These are phyloP conservation scores for Toxotes chatareus DNA, from an alignment of 2,113 vertebrate species.

Conservation along the genomic window DNA sequence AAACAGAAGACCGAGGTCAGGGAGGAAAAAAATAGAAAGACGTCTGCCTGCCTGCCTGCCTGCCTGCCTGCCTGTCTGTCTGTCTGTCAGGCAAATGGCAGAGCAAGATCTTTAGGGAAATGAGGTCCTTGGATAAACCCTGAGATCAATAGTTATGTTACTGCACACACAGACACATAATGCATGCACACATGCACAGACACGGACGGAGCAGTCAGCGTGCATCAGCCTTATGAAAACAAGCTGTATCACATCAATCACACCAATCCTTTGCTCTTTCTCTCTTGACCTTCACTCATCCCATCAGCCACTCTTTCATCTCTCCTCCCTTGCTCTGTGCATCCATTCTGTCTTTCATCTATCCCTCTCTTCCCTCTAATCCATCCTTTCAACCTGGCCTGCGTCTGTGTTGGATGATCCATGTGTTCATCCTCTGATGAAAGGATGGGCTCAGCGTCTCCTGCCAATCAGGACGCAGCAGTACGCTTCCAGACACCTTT, in stretches of 20 bases:
- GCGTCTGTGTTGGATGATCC: constrained; percentile 58
- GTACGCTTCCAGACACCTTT: constrained; percentile 43
- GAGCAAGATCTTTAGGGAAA: constrained; percentile 43
- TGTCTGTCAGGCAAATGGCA: constrained; percentile 16
- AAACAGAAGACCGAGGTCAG: constrained; percentile 25
- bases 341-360: constrained; percentile 76
- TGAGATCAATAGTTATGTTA: constrained; percentile 59
- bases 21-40: not conserved
- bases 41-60: not conserved
- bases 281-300: constrained; percentile 80
- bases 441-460: constrained; percentile 60
- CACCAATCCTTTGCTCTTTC: constrained; percentile 69
- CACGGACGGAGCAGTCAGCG: constrained; percentile 30
- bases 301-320: constrained; percentile 78
- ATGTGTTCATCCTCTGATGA: constrained; percentile 74
- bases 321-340: constrained; percentile 53
- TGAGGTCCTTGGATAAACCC: constrained; percentile 38
- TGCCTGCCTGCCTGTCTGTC: too few species aligned
- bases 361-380: constrained; percentile 67
- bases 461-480: constrained; percentile 60
- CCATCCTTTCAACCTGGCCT: constrained; percentile 71
- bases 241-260: constrained; percentile 80
- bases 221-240: constrained; percentile 71
- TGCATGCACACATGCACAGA: constrained; percentile 12
- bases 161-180: constrained; percentile 29